A percentile compares a stretch with the other conserved stretches of the same genome.
Conservation (phyloP, 2,797 vertebrate genomes). For the Neoniphon sammara region DNA sequence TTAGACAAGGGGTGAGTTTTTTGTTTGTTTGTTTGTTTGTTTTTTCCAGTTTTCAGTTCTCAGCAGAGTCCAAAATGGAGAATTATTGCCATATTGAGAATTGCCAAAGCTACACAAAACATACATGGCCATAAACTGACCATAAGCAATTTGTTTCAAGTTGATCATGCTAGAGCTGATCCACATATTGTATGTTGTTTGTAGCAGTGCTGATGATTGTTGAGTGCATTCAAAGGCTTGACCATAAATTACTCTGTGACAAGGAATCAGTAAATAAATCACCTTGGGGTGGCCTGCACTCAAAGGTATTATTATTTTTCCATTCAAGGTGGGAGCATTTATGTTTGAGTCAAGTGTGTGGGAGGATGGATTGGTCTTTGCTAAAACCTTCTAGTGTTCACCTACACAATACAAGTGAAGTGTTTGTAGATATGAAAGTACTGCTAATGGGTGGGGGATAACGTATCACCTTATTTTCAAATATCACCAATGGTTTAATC, state of each 20-base stretch:
- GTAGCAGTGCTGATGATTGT: not conserved
- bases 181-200: not conserved
- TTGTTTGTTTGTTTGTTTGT: too few species aligned
- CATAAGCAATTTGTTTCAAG: not conserved
- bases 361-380: constrained; percentile 45
- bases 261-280: constrained; percentile 74
- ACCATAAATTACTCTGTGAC: constrained; percentile 70
- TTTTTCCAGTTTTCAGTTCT: too few species aligned
- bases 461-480: too few species aligned
- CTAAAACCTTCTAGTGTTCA: too few species aligned
- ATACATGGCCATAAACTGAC: not conserved
- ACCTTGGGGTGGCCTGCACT: constrained; percentile 62
- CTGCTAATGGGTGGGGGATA: too few species aligned
- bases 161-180: not conserved
- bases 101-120: too few species aligned
- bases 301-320: constrained; percentile 60
- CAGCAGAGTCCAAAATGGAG: too few species aligned
- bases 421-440: too few species aligned
- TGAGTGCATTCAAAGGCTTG: constrained; percentile 25
- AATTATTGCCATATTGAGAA: too few species aligned
- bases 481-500: too few species aligned
- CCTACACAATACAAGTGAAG: too few species aligned
- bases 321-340: constrained; percentile 64
- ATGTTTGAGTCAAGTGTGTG: constrained; percentile 47
- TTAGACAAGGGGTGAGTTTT: too few species aligned